phyloP scores from a whole-genome alignment of 2,888 invertebrate genomes.

The Nomada ruficornis region DNA sequence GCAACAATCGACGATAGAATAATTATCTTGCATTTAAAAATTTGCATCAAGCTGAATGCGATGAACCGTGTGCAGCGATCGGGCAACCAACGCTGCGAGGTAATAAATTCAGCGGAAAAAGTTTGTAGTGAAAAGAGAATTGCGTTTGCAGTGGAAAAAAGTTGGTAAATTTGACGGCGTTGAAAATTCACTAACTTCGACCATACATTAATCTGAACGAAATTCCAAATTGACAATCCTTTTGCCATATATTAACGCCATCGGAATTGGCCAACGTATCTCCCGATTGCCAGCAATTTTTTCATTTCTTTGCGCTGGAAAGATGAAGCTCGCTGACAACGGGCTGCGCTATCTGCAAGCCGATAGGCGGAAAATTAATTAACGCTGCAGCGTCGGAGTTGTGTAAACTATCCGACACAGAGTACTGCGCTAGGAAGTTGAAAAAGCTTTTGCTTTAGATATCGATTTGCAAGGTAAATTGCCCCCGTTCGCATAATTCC shows the following conservation, averaged over 20 bases:
- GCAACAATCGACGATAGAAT: too few relatives aligned
- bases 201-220: conserved; percentile 9
- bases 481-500: too few relatives aligned
- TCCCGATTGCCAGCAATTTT: background rate
- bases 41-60: background rate
- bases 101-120: conserved; percentile 26
- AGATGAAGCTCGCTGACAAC: background rate
- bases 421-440: background rate
- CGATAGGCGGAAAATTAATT: conserved; percentile 26
- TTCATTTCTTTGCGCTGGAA: background rate
- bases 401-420: background rate
- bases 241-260: background rate
- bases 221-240: conserved; percentile 17
- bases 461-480: background rate
- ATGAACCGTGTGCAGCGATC: conserved; percentile 14
- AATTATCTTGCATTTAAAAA: too few relatives aligned
- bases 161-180: conserved; percentile 33
- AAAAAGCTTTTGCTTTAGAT: background rate
- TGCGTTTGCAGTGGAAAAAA: conserved; percentile 6
- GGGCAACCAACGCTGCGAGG: background rate
- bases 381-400: background rate
- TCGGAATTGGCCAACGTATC: background rate
- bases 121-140: background rate
- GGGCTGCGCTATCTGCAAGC: background rate
- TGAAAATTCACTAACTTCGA: conserved; percentile 3